Evolutionary conservation across 1,140 invertebrate genomes (phyloP), one percentile per base, ranked within the genome.

Genomic region (Tyrophagus putrescentiae): DNA sequence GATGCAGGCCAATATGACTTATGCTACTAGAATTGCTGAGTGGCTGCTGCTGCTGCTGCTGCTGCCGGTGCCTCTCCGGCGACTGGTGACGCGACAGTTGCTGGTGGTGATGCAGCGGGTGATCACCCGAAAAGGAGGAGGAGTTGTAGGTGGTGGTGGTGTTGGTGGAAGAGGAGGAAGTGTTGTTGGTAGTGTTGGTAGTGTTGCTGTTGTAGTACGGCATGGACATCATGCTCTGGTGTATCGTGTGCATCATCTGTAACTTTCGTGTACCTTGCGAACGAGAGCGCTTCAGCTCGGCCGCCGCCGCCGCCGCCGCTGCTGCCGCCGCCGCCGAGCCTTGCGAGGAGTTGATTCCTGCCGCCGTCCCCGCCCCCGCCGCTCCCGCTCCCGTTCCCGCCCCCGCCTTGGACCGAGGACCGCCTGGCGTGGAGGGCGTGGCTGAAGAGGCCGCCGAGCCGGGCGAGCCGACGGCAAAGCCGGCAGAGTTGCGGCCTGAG

Each of bases 221-320:
- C 52, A 54, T 59, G 6, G 39, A 33, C 59, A 42, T 72, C 71
- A 63, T 73, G 70, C 67, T 70, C 67, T 28, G 71, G 73, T 32
- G 69, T 67, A 68, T 66, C 63, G 69, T 73, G 65, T 72, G 70
- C 13, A 68, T 67, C 66, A 71, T 72, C 67, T 70, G 68, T 58
- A 73, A 65, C 66, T 56, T 56, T 45, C 69, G 67, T 57, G 33
- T 70, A 71, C 72, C 72, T 69, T 73, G 71, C 18, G 71, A 73
- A 63, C 70, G 72, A 33, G 70, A 72, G 57, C 73, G 66, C 65
- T 70, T 70, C 66, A 74, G 62, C 61, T 72, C 71, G 27, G 71
- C 69, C 23, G 34, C 48, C 39, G 31, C 39, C 7, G 18, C 16
- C 27, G 57, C 48, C 21, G 18, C 6, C 16, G 25, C 18, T 29